Conservation (phyloP, 1,140 invertebrate species). For the Rhopalosiphum padi region DNA sequence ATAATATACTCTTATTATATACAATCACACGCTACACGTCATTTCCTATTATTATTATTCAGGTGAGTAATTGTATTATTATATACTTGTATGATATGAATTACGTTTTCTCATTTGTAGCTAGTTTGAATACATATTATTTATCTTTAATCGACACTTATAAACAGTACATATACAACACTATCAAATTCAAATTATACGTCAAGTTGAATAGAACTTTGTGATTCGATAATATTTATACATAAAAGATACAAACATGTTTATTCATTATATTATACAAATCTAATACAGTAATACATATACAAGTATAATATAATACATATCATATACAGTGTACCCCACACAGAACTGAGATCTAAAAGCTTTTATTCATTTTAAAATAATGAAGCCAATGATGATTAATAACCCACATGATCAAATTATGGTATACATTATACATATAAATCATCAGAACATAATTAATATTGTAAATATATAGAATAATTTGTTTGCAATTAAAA, state of each 20-base stretch:
- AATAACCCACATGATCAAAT: not conserved
- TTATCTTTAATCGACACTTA: not conserved
- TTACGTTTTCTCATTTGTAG: not conserved
- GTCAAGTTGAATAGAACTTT: not conserved
- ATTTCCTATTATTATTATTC: not conserved
- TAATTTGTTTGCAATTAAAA: not conserved
- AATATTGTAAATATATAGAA: not conserved
- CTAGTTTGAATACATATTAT: not conserved
- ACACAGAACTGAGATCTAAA: not conserved
- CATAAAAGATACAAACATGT: too few relatives aligned
- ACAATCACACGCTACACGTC: not conserved
- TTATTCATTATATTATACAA: too few relatives aligned
- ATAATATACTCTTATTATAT: not conserved
- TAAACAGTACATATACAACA: not conserved
- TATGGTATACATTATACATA: not conserved
- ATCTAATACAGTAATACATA: not conserved
- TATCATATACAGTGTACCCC: not conserved
- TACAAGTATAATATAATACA: not conserved
- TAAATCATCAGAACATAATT: not conserved
- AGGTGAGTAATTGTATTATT: not conserved
- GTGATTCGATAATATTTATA: not conserved
- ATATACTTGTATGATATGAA: not conserved
- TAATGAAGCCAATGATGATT: not conserved
- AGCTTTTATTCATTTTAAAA: not conserved
- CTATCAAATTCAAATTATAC: conserved; percentile 14